Evolutionary conservation across 2,888 invertebrate species (phyloP).

Genomic region (Cylindroiulus punctatus): DNA sequence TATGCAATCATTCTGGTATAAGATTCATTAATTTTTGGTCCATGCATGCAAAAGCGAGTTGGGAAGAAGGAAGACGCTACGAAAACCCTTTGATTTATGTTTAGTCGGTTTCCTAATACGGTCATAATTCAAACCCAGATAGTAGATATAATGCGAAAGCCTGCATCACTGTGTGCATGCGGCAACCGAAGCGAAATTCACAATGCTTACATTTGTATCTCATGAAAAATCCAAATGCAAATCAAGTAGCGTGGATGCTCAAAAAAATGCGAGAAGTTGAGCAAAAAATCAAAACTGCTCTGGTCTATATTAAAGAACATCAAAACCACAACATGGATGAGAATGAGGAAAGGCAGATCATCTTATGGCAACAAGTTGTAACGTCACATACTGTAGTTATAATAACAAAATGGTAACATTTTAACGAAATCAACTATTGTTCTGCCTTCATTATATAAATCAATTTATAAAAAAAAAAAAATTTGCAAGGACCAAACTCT

Average conservation of each 20-base stretch:
- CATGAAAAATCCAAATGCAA: conserved; percentile 38
- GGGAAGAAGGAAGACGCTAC: conserved; percentile 36
- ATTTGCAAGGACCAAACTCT: no score
- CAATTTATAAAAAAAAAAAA: no score
- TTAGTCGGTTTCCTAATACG: conserved; percentile 52
- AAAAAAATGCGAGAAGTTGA: neutral
- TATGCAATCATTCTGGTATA: neutral
- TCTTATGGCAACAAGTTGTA: neutral
- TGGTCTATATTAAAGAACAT: neutral
- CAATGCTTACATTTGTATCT: conserved; percentile 38
- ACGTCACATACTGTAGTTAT: neutral
- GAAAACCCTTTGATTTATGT: conserved; percentile 53
- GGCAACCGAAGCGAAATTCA: neutral
- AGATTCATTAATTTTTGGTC: conserved; percentile 17
- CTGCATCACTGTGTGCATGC: conserved; percentile 15
- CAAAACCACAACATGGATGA: no score
- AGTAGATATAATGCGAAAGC: conserved; percentile 42
- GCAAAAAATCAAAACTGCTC: neutral
- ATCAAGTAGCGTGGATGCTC: neutral
- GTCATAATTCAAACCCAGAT: conserved; percentile 50
- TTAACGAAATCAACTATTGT: no score
- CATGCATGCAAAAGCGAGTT: neutral
- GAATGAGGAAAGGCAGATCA: neutral
- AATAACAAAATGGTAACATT: no score
- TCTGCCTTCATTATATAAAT: no score